phyloP scores from a whole-genome alignment of 2,113 vertebrate species.

The Rhabdornis inornatus region DNA sequence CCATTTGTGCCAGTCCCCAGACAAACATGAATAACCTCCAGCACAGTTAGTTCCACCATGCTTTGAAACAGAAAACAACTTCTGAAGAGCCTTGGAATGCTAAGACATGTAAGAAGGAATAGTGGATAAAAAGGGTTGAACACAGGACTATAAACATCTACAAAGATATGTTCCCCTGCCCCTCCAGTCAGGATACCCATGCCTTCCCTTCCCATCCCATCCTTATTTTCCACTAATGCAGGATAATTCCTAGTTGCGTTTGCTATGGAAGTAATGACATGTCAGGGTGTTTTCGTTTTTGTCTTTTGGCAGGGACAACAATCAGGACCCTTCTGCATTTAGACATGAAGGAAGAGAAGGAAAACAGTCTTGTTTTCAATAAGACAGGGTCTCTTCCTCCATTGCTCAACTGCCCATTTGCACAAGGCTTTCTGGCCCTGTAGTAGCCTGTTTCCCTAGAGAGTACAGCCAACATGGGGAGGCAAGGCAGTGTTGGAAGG shows the following conservation, averaged over 20 bases:
- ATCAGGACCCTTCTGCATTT: background rate
- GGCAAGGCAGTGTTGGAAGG: slow-evolving; percentile 57
- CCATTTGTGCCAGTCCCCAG: background rate
- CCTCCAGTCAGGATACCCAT: background rate
- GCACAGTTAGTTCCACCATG: background rate
- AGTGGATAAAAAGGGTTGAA: background rate
- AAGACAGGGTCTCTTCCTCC: slow-evolving; percentile 16
- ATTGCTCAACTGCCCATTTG: slow-evolving; percentile 29
- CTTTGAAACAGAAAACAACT: background rate
- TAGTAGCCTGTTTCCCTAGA: slow-evolving; percentile 28
- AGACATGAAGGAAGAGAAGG: background rate
- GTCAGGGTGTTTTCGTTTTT: background rate
- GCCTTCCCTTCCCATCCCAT: background rate
- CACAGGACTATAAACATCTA: background rate
- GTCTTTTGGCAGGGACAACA: background rate
- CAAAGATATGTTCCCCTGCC: background rate
- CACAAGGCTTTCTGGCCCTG: slow-evolving; percentile 45
- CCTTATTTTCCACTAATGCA: background rate
- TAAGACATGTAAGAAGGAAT: background rate
- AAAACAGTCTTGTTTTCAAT: slow-evolving; percentile 43
- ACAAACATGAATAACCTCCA: background rate
- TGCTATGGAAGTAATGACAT: background rate
- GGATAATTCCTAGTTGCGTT: background rate
- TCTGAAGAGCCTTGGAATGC: background rate
- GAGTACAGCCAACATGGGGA: slow-evolving; percentile 14